Conservation (phyloP, 1,140 invertebrate species). For the Conus betulinus region DNA sequence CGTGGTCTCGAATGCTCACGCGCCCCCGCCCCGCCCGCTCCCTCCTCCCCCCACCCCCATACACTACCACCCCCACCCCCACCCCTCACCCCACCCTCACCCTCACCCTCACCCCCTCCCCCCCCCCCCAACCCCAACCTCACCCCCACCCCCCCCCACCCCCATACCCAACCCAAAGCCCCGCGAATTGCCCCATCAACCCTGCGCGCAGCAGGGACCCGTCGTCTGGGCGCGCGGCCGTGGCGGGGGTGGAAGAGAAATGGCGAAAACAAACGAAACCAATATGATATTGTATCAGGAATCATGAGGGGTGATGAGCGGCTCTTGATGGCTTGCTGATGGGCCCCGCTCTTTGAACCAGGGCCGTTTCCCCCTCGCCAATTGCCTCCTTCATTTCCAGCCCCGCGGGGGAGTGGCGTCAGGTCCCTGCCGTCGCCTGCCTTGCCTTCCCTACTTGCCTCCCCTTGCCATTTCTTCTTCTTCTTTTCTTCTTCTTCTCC, state of each 20-base stretch:
- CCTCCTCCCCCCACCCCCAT: too few relatives aligned
- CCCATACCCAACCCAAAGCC: too few relatives aligned
- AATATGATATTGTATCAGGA: slow-evolving; percentile 43
- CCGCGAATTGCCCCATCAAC: slow-evolving; percentile 8
- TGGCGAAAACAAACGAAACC: slow-evolving; percentile 26
- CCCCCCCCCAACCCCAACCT: too few relatives aligned
- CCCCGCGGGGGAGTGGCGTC: slow-evolving; percentile 35
- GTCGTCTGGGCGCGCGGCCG: not conserved
- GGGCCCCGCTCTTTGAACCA: slow-evolving; percentile 17
- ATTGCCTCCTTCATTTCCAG: slow-evolving; percentile 33
- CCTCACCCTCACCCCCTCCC: too few relatives aligned
- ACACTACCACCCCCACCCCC: too few relatives aligned
- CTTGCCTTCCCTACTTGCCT: not conserved
- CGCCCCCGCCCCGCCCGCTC: too few relatives aligned
- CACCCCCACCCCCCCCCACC: too few relatives aligned
- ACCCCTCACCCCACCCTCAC: too few relatives aligned
- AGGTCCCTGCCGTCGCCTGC: not conserved
- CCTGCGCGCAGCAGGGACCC: not conserved
- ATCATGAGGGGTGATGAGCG: slow-evolving; percentile 30
- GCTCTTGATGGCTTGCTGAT: slow-evolving; percentile 16
- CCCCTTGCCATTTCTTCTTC: not conserved
- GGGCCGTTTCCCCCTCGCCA: not conserved
- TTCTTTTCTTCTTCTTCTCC: too few relatives aligned
- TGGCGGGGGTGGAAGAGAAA: slow-evolving; percentile 23
- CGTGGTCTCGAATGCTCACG: not conserved